Conservation (phyloP, 2,113 vertebrate genomes). For the Atherinomorus stipes region DNA sequence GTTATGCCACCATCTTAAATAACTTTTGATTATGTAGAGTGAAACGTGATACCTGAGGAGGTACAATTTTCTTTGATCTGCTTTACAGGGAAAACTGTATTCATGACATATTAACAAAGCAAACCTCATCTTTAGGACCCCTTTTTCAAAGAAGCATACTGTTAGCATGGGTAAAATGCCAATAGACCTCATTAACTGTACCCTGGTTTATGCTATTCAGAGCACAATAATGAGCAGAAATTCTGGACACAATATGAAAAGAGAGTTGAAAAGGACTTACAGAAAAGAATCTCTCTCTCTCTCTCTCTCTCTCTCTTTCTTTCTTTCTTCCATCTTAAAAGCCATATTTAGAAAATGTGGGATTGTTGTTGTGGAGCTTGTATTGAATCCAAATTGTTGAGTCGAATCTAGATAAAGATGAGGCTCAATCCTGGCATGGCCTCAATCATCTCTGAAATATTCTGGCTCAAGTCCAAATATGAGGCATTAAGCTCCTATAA, state of each 20-base stretch:
- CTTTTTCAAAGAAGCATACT: constrained; percentile 7
- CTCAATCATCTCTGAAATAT: constrained; percentile 50
- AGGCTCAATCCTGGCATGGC: constrained; percentile 38
- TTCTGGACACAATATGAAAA: background rate
- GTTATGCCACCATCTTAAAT: background rate
- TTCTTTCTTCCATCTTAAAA: constrained; percentile 34
- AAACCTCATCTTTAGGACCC: constrained; percentile 24
- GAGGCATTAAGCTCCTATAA: constrained; percentile 45
- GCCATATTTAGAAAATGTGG: constrained; percentile 24
- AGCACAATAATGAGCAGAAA: constrained; percentile 48
- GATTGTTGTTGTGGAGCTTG: constrained; percentile 49
- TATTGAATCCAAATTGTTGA: constrained; percentile 41
- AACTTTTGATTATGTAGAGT: background rate
- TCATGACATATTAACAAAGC: constrained; percentile 15
- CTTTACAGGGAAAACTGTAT: constrained; percentile 16
- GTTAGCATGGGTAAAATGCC: constrained; percentile 34
- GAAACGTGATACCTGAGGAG: background rate
- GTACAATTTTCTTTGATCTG: constrained; percentile 12
- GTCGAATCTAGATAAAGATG: constrained; percentile 27
- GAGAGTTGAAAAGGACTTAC: constrained; percentile 24
- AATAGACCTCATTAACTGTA: constrained; percentile 44
- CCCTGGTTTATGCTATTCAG: constrained; percentile 24
- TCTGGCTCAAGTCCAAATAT: constrained; percentile 51
- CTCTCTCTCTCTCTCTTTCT: background rate
- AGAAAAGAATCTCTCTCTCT: background rate